A percentile compares a stretch with the other conserved stretches of the same genome.
Evolutionary conservation across 2,113 vertebrate species (phyloP).

Genomic region (Neofelis nebulosa): DNA sequence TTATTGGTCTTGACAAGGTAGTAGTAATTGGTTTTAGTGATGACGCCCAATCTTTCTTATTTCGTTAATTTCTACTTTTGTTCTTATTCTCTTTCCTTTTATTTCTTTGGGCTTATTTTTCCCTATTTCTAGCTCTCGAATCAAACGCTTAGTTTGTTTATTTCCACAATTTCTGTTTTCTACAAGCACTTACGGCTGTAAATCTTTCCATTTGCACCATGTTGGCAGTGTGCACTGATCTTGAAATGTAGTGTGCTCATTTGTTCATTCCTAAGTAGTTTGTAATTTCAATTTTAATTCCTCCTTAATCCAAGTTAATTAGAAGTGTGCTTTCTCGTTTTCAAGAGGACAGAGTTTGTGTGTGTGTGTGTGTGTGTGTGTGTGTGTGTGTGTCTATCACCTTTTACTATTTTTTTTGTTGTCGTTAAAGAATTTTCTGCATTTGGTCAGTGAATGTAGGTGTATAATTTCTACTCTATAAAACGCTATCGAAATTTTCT

Average conservation of each 20-base stretch:
- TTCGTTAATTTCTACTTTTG: constrained; percentile 42
- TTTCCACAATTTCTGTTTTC: constrained; percentile 51
- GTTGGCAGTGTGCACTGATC: background rate
- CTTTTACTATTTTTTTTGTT: constrained; percentile 38
- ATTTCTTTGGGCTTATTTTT: constrained; percentile 11
- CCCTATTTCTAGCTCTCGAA: background rate
- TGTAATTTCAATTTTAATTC: constrained; percentile 73
- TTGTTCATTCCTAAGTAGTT: constrained; percentile 57
- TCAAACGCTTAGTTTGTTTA: constrained; percentile 43
- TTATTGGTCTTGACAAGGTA: constrained; percentile 13
- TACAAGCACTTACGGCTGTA: background rate
- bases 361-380: background rate
- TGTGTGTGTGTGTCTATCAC: background rate
- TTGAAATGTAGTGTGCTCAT: background rate
- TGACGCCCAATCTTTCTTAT: background rate
- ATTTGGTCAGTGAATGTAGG: constrained; percentile 19
- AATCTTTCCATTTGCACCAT: constrained; percentile 1
- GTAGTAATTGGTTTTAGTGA: constrained; percentile 25
- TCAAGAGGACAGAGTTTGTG: background rate
- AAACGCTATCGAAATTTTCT: background rate
- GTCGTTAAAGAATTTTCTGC: constrained; percentile 17
- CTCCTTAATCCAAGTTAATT: constrained; percentile 71
- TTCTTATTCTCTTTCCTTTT: constrained; percentile 36
- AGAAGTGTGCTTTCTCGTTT: constrained; percentile 61
- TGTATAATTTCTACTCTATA: constrained; percentile 45